Evolutionary conservation across 2,888 invertebrate species (phyloP).

Genomic region (Megalurothrips usitatus): DNA sequence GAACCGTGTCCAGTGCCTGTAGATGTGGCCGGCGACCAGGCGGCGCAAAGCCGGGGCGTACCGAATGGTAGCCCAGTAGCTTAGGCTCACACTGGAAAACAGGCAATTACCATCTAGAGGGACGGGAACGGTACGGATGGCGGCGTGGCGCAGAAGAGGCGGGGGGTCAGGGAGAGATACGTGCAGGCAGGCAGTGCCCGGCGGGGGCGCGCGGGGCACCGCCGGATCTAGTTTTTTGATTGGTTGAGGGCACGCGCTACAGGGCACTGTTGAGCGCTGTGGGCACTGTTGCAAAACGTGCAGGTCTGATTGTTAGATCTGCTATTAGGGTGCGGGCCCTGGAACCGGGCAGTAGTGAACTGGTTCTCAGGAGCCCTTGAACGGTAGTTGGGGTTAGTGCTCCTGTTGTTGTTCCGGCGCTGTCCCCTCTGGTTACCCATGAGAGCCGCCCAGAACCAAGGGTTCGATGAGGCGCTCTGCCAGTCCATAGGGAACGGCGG

Average conservation of each 20-base stretch:
- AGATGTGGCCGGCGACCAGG: neutral
- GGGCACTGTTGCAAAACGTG: neutral
- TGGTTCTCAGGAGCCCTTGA: neutral
- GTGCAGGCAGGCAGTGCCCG: neutral
- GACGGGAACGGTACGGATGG: neutral
- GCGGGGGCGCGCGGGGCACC: neutral
- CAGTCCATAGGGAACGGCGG: neutral
- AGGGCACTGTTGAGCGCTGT: neutral
- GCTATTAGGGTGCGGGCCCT: neutral
- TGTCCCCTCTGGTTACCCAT: too few species aligned
- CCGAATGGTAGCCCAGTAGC: too few species aligned
- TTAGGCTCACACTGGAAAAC: too few species aligned
- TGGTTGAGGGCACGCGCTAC: neutral
- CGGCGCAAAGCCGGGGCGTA: neutral
- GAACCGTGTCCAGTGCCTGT: neutral
- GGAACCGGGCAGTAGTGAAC: neutral
- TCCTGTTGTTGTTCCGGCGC: neutral
- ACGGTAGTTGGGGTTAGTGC: neutral
- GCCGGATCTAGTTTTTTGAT: neutral
- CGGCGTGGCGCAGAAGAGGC: neutral
- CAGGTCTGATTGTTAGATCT: neutral
- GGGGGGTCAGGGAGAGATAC: neutral
- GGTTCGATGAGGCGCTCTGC: neutral
- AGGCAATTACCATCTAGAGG: too few species aligned
- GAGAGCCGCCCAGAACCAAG: neutral